Base-by-base conservation (phyloP, 1,140 invertebrate species). In the Daktulosphaira vitifoliae region DNA sequence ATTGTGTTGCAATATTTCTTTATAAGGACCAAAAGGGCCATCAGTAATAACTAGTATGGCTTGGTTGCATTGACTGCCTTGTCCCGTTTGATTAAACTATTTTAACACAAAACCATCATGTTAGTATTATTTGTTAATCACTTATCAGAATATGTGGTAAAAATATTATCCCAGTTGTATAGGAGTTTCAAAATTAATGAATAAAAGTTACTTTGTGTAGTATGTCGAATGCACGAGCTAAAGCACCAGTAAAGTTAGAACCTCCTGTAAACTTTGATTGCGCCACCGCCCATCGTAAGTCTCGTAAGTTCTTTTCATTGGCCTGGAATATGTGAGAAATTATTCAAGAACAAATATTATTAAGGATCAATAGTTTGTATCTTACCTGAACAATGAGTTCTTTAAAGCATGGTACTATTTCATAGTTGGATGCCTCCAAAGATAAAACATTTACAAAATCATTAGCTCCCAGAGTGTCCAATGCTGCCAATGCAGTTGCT, bases 31-130 rank as follows among this genome's bases (percentile, higher is more conserved):
- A n/a, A 69, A 67, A n/a, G 92, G 86, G 26, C 91, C 92, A 72
- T 96, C 91, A 4, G 90, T 91, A 33, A 99, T 86, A 50, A 99
- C 75, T 85, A 98, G 96, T 44, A 99, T 96, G 1, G 93, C 95
- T 78, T 98, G 95, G 77, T 99, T 98, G 73, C 96, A 99, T 71
- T 95, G 88, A 67, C 87, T 86, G 7, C 91, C 90, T 69, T 84
- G 81, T 1, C 85, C 83, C 0, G 85, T 87, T 65, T 85, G 81
- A 71, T 90, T 90, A 71, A 90, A 90, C 82, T 88, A 33, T 33
- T 6, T 33, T 6, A 33, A 33, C 29, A 33, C 29, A 11, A 33
- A 11, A 33, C 5, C 5, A 33, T 33, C 5, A 6, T 33, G 29
- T 33, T 6, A 5, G 29, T 33, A 33, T 33, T 33, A 33, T 33